Conservation (phyloP, 2,113 vertebrate species). For the Chaetodon auriga region DNA sequence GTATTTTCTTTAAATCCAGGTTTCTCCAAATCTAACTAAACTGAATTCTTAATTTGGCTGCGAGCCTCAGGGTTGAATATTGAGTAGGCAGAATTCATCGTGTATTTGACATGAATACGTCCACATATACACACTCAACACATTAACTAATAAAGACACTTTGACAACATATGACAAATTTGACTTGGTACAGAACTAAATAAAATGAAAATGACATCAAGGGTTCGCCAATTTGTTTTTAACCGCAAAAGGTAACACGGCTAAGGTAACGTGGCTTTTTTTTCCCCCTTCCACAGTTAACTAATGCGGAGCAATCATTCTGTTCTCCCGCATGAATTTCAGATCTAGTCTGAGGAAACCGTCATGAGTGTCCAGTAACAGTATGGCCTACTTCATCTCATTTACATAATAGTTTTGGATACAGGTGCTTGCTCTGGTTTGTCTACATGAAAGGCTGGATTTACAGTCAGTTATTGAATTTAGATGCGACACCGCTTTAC, state of each 20-base stretch:
- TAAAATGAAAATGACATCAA: constrained; percentile 66
- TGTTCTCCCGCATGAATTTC: constrained; percentile 39
- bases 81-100: constrained; percentile 6
- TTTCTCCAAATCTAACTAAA: not conserved
- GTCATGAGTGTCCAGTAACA: constrained; percentile 86
- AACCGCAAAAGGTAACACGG: not conserved
- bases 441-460: constrained; percentile 38
- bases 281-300: not conserved
- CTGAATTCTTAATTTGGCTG: not conserved
- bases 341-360: constrained; percentile 56
- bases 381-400: constrained; percentile 78
- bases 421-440: constrained; percentile 47
- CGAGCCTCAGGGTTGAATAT: not conserved
- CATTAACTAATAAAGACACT: constrained; percentile 65
- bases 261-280: not conserved
- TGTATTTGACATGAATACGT: constrained; percentile 41
- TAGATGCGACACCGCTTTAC: constrained; percentile 19
- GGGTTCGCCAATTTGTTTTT: constrained; percentile 15
- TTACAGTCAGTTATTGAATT: constrained; percentile 12
- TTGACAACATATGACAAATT: constrained; percentile 68
- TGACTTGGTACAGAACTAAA: constrained; percentile 68
- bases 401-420: constrained; percentile 31
- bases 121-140: constrained; percentile 69
- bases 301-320: constrained; percentile 7
- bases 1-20: not conserved